A percentile compares a stretch with the other conserved stretches of the same genome.
Evolutionary conservation across 2,797 vertebrate species (phyloP).

Genomic region (Pangasius sanitwongsei): DNA sequence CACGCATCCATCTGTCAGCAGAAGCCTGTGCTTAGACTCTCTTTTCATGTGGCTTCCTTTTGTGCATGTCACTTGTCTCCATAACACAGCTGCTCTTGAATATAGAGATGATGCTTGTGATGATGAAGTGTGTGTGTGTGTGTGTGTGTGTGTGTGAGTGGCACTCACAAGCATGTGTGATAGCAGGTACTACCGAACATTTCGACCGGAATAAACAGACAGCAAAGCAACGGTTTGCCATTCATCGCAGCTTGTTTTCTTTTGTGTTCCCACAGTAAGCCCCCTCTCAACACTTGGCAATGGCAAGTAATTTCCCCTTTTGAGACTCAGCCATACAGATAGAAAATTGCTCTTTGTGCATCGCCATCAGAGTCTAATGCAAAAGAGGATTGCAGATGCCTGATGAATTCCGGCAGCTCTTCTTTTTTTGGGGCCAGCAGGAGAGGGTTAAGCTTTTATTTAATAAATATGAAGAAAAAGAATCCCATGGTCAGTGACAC

Average conservation of each 20-base stretch:
- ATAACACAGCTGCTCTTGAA: conserved; percentile 49
- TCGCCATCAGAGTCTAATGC: conserved; percentile 68
- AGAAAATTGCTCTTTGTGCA: conserved; percentile 70
- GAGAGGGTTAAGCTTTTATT: conserved; percentile 80
- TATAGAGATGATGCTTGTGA: conserved; percentile 44
- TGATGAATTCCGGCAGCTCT: conserved; percentile 67
- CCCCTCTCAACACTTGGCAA: conserved; percentile 71
- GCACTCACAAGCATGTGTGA: not conserved
- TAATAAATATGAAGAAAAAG: conserved; percentile 76
- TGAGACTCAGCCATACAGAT: conserved; percentile 60
- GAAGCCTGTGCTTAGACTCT: not conserved
- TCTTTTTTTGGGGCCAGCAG: conserved; percentile 48
- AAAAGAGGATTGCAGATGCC: conserved; percentile 65
- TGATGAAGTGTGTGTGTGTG: conserved; percentile 40
- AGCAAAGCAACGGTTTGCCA: conserved; percentile 66
- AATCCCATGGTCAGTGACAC: conserved; percentile 75
- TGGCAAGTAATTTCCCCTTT: conserved; percentile 74
- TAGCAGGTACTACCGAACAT: conserved; percentile 45
- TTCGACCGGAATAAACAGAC: conserved; percentile 53
- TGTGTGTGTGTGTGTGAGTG: conserved; percentile 6
- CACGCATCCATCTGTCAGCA: conserved; percentile 15
- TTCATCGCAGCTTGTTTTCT: conserved; percentile 71
- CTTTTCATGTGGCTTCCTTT: conserved; percentile 23
- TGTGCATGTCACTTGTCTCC: conserved; percentile 54
- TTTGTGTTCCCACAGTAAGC: conserved; percentile 69